These are phyloP conservation scores for Ditylenchus weischeri DNA, from an alignment of 2,888 invertebrate genomes.

Conservation along the genomic window DNA sequence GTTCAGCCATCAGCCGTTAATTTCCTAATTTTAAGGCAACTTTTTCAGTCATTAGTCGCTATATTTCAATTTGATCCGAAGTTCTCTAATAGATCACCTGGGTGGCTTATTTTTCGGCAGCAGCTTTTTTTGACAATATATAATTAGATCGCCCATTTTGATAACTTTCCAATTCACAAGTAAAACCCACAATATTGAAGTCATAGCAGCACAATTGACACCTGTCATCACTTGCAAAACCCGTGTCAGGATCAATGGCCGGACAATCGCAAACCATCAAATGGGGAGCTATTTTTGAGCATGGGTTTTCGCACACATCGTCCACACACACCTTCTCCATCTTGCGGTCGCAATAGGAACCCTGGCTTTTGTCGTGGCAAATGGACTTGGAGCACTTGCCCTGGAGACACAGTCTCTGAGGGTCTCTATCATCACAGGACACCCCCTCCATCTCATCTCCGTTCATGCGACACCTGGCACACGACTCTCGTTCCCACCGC, in stretches of 20 bases:
- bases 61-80: no score
- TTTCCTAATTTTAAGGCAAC: no score
- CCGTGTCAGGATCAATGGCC: slow-evolving; percentile 57
- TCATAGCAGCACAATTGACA: slow-evolving; percentile 59
- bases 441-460: slow-evolving; percentile 55
- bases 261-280: slow-evolving; percentile 58
- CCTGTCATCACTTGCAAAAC: slow-evolving; percentile 57
- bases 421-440: slow-evolving; percentile 58
- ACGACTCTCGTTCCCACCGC: slow-evolving; percentile 58
- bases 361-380: slow-evolving; percentile 55
- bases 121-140: no score
- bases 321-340: slow-evolving; percentile 58
- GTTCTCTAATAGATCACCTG: no score
- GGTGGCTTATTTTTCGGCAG: no score
- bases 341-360: slow-evolving; percentile 55
- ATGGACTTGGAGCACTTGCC: slow-evolving; percentile 58
- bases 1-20: no score
- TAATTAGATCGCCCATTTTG: no score
- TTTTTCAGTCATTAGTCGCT: no score
- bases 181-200: slow-evolving; percentile 46
- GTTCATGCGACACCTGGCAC: slow-evolving; percentile 54
- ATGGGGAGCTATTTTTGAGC: slow-evolving; percentile 53
- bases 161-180: no score
- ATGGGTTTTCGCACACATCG: slow-evolving; percentile 58
- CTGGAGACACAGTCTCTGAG: slow-evolving; percentile 54